phyloP scores from a whole-genome alignment of 23 tunicate species.

The Clavelina lepadiformis region DNA sequence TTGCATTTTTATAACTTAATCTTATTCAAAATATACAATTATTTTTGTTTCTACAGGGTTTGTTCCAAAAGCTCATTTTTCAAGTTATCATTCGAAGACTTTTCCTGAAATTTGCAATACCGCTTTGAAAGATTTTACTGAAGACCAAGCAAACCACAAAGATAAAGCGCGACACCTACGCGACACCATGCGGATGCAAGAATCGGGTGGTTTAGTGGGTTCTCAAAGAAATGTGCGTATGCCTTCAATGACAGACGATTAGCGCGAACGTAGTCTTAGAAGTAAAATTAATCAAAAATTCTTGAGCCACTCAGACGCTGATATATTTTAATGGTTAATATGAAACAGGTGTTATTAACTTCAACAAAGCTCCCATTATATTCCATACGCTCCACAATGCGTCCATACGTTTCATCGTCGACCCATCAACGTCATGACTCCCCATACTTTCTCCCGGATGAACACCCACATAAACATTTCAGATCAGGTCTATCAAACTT shows the following conservation, averaged over 20 bases:
- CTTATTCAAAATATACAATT: no score
- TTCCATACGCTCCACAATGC: conserved; percentile 21
- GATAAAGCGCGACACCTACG: conserved; percentile 9
- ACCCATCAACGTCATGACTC: conserved; percentile 48
- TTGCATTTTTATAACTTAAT: no score
- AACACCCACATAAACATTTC: conserved; percentile 63
- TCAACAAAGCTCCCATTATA: conserved; percentile 38
- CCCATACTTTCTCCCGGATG: conserved; percentile 58
- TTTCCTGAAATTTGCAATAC: conserved; percentile 76
- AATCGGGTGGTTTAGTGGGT: conserved; percentile 8
- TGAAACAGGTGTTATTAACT: conserved; percentile 7
- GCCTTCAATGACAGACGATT: neutral
- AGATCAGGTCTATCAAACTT: conserved; percentile 35
- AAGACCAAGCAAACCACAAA: conserved; percentile 33
- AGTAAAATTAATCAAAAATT: neutral
- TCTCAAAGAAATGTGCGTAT: conserved; percentile 33
- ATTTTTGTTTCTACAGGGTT: conserved; percentile 32
- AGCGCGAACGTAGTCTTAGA: neutral
- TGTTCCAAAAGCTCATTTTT: conserved; percentile 73
- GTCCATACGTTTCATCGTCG: conserved; percentile 36
- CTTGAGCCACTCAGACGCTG: no score
- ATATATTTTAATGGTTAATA: neutral
- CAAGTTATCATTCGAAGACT: conserved; percentile 51
- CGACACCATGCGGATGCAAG: conserved; percentile 41
- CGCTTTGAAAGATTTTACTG: conserved; percentile 58